Evolutionary conservation across 2,888 invertebrate species (phyloP).

Genomic region (Lamellibrachia satsuma): DNA sequence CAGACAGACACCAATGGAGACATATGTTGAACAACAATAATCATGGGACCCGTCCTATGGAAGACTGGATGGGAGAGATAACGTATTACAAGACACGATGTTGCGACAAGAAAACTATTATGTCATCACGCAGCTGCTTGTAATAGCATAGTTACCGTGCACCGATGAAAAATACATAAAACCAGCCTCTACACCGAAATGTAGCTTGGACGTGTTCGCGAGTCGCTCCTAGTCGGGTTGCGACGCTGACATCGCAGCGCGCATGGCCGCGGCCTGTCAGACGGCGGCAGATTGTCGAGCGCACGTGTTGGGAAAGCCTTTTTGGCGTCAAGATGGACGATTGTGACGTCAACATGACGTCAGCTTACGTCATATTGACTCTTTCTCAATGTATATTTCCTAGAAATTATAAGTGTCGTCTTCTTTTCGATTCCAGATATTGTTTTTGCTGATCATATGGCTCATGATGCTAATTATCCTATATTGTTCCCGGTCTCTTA

Average conservation of each 20-base stretch:
- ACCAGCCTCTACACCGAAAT: neutral
- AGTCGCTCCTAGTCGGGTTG: neutral
- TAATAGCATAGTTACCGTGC: neutral
- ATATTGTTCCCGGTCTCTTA: no score
- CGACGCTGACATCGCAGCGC: neutral
- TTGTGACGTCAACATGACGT: neutral
- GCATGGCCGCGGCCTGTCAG: neutral
- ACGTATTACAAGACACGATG: neutral
- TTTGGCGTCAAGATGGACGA: neutral
- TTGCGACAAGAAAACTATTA: neutral
- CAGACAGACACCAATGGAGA: no score
- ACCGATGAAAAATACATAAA: no score
- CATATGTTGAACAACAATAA: neutral
- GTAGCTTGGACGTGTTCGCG: neutral
- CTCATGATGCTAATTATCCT: no score
- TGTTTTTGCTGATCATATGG: no score
- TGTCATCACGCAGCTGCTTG: neutral
- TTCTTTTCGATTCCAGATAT: no score
- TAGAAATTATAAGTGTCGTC: no score
- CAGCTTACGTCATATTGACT: neutral
- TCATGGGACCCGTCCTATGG: neutral
- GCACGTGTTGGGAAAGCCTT: neutral
- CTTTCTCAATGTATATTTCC: no score
- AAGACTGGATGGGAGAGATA: neutral
- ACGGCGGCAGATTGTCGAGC: neutral